phyloP scores from a whole-genome alignment of 2,113 vertebrate species.

The Laticauda colubrina region DNA sequence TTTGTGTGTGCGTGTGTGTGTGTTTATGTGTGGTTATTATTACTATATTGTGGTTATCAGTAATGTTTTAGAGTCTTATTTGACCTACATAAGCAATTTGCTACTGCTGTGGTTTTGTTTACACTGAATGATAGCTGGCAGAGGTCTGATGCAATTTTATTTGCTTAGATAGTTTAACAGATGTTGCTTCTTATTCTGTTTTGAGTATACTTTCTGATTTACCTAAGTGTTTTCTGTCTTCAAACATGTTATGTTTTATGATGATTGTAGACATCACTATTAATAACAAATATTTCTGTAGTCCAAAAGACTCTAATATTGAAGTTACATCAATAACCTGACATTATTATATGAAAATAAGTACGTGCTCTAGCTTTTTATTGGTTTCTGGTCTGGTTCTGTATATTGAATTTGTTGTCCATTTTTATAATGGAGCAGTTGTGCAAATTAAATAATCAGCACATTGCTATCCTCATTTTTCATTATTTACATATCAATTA shows the following conservation, averaged over 20 bases:
- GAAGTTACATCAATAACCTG: not conserved
- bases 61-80: not conserved
- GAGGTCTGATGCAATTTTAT: not conserved
- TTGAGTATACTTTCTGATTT: not conserved
- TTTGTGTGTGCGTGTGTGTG: not conserved
- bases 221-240: not conserved
- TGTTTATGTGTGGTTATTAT: not conserved
- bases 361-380: not conserved
- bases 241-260: not conserved
- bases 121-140: rapidly evolving
- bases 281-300: not conserved
- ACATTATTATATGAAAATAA: not conserved
- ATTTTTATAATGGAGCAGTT: not conserved
- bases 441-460: not conserved
- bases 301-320: not conserved
- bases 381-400: not conserved
- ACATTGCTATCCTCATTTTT: not conserved
- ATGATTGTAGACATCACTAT: not conserved
- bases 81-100: not conserved
- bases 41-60: not conserved
- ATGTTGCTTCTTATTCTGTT: not conserved
- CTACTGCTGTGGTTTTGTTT: not conserved
- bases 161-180: not conserved
- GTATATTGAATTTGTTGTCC: not conserved
- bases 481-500: not conserved